Conservation (phyloP, 2,113 vertebrate genomes). For the Pseudopodoces humilis region DNA sequence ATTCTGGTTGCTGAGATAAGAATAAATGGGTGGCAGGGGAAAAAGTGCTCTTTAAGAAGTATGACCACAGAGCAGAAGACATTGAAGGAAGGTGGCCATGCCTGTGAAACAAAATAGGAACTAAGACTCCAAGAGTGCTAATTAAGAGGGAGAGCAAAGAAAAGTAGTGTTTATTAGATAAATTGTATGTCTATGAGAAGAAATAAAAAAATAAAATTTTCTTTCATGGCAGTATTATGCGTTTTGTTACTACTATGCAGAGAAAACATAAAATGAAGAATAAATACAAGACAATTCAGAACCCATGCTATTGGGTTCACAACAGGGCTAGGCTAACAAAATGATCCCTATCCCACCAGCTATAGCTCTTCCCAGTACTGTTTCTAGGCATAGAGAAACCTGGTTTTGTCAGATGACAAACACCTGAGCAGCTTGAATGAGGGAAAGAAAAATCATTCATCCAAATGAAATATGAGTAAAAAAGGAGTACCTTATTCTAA, state of each 20-base stretch:
- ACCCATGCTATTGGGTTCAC: background rate
- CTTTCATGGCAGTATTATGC: background rate
- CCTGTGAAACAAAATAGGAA: background rate
- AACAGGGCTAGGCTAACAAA: background rate
- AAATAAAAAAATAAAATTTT: background rate
- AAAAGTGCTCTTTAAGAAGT: background rate
- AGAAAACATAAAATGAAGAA: background rate
- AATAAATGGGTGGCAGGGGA: background rate
- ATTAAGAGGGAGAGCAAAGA: background rate
- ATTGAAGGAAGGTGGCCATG: background rate
- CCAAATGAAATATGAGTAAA: background rate
- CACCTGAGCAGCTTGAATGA: background rate
- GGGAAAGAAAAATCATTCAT: background rate
- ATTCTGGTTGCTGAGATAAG: background rate
- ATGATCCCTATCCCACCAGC: background rate
- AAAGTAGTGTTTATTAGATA: background rate
- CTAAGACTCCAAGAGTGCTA: background rate
- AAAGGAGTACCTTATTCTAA: background rate
- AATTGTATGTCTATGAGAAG: background rate
- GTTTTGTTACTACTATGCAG: background rate
- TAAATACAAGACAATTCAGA: background rate
- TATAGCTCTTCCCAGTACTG: background rate
- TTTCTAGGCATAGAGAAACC: background rate
- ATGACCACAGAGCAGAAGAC: background rate
- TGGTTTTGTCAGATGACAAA: background rate